A percentile compares a stretch with the other conserved stretches of the same genome.
These are phyloP conservation scores for Scaptomyza cyrtandrae DNA, from an alignment of 2,888 invertebrate species.

Conservation along the genomic window DNA sequence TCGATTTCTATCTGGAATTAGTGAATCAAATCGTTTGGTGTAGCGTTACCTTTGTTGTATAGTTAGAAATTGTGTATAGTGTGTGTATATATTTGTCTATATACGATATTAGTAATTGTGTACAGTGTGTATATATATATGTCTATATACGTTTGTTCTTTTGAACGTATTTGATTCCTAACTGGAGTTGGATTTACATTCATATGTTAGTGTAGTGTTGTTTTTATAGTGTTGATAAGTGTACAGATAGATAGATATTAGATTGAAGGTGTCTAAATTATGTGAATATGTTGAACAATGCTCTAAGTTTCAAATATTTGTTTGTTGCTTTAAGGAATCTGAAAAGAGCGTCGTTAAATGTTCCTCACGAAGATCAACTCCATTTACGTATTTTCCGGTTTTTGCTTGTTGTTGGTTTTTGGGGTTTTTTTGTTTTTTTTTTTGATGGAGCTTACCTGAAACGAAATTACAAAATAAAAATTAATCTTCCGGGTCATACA, in stretches of 20 bases:
- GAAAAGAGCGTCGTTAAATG: background rate
- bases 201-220: background rate
- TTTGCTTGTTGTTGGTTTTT: too few relatives aligned
- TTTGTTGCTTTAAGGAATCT: background rate
- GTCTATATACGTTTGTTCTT: too few relatives aligned
- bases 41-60: too few relatives aligned
- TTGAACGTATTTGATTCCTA: background rate
- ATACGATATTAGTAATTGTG: too few relatives aligned
- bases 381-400: background rate
- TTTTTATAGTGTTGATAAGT: background rate
- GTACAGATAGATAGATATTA: background rate
- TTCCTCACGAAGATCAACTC: constrained; percentile 3
- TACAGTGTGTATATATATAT: too few relatives aligned
- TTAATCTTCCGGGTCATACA: too few relatives aligned
- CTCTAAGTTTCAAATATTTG: background rate
- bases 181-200: background rate
- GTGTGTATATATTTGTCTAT: background rate
- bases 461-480: constrained; percentile 25
- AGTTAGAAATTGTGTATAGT: too few relatives aligned
- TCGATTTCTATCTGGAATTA: too few relatives aligned
- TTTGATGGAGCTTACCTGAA: constrained; percentile 52
- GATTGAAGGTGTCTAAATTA: too few relatives aligned
- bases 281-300: background rate
- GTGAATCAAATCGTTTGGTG: too few relatives aligned
- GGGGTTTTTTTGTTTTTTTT: too few relatives aligned